A percentile compares a stretch with the other conserved stretches of the same genome.
Conservation (phyloP, 2,113 vertebrate genomes). For the Lates calcarifer region DNA sequence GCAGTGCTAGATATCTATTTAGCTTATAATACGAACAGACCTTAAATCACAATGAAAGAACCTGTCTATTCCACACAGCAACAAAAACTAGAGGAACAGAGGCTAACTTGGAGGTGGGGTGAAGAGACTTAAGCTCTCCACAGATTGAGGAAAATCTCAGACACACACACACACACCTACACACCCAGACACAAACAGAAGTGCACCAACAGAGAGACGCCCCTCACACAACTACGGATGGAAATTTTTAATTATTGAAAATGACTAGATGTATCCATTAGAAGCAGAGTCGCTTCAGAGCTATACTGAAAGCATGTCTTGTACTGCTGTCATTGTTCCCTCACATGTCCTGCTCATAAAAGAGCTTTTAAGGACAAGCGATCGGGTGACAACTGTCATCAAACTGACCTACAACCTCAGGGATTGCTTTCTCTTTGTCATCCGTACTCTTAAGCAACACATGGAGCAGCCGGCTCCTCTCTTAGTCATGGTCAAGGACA, state of each 20-base stretch:
- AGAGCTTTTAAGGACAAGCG: constrained; percentile 62
- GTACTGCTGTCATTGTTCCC: constrained; percentile 12
- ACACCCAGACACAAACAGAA: not conserved
- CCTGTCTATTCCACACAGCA: not conserved
- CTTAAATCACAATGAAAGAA: not conserved
- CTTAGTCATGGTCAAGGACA: constrained; percentile 35
- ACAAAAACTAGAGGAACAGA: constrained; percentile 1
- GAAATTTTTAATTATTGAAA: constrained; percentile 46
- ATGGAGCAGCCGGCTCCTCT: not conserved
- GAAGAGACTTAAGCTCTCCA: not conserved
- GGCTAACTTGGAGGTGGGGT: not conserved
- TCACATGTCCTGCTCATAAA: constrained; percentile 39
- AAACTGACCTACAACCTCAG: constrained; percentile 49
- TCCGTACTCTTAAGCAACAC: constrained; percentile 23
- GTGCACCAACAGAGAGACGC: constrained; percentile 23
- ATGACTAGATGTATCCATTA: constrained; percentile 46
- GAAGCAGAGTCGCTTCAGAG: constrained; percentile 27
- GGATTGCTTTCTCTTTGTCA: constrained; percentile 45
- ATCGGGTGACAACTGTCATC: constrained; percentile 57
- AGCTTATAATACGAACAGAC: not conserved
- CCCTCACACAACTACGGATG: constrained; percentile 17
- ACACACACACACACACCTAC: not conserved
- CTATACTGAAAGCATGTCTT: constrained; percentile 21
- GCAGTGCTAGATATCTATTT: no score
- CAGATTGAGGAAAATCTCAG: not conserved